These are phyloP conservation scores for Sphyrna mokarran DNA, from an alignment of 2,113 vertebrate species.

Conservation along the genomic window DNA sequence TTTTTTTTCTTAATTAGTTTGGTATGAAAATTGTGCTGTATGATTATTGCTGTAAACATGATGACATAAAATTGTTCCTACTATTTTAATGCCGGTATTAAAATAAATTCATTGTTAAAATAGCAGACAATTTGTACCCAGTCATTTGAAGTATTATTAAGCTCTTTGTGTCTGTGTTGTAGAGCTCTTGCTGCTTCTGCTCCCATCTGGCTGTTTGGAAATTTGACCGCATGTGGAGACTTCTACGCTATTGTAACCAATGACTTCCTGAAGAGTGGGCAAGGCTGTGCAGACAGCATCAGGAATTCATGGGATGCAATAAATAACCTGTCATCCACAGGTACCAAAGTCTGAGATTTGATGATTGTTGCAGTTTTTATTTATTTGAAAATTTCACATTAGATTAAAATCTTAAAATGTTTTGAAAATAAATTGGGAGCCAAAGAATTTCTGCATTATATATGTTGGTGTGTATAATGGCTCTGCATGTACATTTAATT, in stretches of 20 bases:
- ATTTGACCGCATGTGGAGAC: constrained; percentile 70
- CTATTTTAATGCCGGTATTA: background rate
- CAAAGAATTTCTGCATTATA: background rate
- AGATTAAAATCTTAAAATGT: background rate
- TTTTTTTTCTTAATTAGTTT: background rate
- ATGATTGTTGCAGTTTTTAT: background rate
- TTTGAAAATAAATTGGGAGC: background rate
- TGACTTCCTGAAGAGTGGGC: constrained; percentile 71
- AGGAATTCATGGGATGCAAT: constrained; percentile 77
- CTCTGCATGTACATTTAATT: background rate
- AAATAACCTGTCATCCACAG: constrained; percentile 61
- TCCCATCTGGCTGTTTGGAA: constrained; percentile 86
- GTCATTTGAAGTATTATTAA: background rate
- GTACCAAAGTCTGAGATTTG: constrained; percentile 51
- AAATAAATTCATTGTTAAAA: background rate
- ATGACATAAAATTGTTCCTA: background rate
- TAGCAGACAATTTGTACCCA: background rate
- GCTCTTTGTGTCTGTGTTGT: constrained; percentile 39
- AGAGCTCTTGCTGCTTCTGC: constrained; percentile 91
- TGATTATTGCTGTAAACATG: background rate
- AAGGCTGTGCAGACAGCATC: constrained; percentile 72
- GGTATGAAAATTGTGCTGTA: background rate
- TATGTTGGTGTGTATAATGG: background rate
- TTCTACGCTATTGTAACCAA: constrained; percentile 77
- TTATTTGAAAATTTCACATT: background rate